Conservation (phyloP, 2,113 vertebrate genomes). For the Eulemur rufifrons region DNA sequence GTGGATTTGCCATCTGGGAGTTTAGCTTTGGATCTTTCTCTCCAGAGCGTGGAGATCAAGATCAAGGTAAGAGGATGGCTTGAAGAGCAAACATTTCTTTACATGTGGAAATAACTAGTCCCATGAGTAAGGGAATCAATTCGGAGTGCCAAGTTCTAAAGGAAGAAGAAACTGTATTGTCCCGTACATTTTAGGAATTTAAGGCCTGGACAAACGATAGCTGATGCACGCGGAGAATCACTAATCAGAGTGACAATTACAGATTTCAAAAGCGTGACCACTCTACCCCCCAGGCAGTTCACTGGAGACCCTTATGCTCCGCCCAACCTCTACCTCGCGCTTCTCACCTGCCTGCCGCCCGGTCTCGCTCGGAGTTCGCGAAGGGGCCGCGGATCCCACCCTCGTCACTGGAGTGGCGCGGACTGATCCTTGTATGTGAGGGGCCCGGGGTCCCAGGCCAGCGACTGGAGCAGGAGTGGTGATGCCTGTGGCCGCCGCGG, state of each 20-base stretch:
- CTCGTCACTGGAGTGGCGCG: neutral
- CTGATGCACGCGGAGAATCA: rapidly evolving
- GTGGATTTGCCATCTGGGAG: neutral
- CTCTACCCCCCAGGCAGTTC: rapidly evolving
- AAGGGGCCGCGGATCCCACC: constrained; percentile 64
- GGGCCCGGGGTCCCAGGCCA: constrained; percentile 13
- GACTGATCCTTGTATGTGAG: neutral
- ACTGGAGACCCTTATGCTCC: neutral
- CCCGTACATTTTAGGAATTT: neutral
- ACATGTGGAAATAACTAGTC: neutral
- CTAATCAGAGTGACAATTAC: rapidly evolving
- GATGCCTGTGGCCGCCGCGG: neutral
- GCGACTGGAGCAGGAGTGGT: neutral
- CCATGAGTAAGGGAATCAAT: neutral
- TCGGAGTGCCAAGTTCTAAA: neutral
- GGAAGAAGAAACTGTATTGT: rapidly evolving
- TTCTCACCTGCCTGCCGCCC: constrained; percentile 82
- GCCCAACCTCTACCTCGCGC: rapidly evolving
- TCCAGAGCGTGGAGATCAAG: neutral
- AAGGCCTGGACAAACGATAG: neutral
- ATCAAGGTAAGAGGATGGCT: neutral
- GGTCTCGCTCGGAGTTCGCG: constrained; percentile 65
- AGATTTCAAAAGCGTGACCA: rapidly evolving
- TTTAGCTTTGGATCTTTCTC: neutral
- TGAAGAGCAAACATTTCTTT: neutral